phyloP scores from a whole-genome alignment of 2,797 vertebrate species.

The Cyclopterus lumpus region DNA sequence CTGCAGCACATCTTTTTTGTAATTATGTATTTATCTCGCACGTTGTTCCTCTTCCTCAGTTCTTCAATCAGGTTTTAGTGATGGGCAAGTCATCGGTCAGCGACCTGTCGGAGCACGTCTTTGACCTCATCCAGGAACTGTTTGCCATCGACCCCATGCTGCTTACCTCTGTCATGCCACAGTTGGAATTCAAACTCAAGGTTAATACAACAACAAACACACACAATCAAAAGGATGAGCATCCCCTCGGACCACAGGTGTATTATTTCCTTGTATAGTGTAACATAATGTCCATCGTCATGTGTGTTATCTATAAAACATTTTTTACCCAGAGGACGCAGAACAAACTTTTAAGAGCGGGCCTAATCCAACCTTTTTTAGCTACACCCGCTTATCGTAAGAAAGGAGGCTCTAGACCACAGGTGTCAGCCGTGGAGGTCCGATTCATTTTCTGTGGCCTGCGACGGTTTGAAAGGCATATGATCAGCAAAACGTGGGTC shows the following conservation, averaged over 20 bases:
- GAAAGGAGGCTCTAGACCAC: too few species aligned
- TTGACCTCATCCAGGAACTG: constrained; percentile 99
- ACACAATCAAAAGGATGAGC: not conserved
- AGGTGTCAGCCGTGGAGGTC: too few species aligned
- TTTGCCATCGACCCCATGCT: constrained; percentile 97
- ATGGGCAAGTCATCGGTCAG: constrained; percentile 99
- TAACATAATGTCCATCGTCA: not conserved
- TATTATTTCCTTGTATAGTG: not conserved
- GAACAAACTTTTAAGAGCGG: too few species aligned
- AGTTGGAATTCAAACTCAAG: constrained; percentile 99
- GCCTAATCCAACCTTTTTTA: not conserved
- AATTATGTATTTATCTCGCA: not conserved
- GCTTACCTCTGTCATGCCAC: constrained; percentile 97
- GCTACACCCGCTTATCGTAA: not conserved
- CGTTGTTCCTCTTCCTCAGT: constrained; percentile 77
- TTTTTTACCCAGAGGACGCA: not conserved
- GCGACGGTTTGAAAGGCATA: too few species aligned
- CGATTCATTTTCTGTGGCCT: too few species aligned
- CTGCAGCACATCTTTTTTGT: not conserved
- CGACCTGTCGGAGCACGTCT: constrained; percentile 97
- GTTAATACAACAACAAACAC: constrained; percentile 71
- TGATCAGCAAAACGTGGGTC: too few species aligned
- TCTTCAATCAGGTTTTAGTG: constrained; percentile 99
- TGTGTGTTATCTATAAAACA: not conserved
- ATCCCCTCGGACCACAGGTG: not conserved